Conservation (phyloP, 2,113 vertebrate species). For the Pomatorhinus ruficollis region DNA sequence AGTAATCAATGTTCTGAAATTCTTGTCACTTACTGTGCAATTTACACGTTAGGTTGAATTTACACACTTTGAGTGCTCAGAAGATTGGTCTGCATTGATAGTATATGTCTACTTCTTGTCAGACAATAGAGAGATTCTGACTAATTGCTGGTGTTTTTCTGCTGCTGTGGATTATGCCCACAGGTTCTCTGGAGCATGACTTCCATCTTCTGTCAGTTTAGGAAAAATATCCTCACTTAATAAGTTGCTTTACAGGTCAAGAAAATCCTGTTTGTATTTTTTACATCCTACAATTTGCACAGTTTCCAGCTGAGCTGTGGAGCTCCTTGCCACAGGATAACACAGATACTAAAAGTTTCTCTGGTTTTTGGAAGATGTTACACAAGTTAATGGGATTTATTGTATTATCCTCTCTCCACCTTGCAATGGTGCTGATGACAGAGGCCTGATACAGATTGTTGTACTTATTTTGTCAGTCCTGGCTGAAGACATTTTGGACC, state of each 20-base stretch:
- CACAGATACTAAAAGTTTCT: neutral
- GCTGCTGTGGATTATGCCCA: neutral
- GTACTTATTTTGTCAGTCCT: neutral
- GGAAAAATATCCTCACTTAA: neutral
- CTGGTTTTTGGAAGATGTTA: neutral
- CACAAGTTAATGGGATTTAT: neutral
- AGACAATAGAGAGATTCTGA: neutral
- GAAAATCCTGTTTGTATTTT: neutral
- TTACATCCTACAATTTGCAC: neutral
- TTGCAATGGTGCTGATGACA: neutral
- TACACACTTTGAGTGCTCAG: neutral
- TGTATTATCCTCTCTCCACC: neutral
- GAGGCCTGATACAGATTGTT: neutral
- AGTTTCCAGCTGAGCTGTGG: neutral
- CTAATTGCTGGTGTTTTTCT: neutral
- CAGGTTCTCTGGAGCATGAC: neutral
- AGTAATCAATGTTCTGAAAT: constrained; percentile 14
- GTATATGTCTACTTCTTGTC: neutral
- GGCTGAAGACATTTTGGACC: neutral
- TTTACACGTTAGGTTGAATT: constrained; percentile 6
- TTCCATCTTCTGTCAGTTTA: neutral
- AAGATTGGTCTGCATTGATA: neutral
- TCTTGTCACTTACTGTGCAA: constrained; percentile 4
- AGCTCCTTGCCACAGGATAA: neutral
- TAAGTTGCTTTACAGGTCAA: neutral